phyloP scores from a whole-genome alignment of 37 sponge, comb jelly and placozoan genomes.

The Chondrosia reniformis region DNA sequence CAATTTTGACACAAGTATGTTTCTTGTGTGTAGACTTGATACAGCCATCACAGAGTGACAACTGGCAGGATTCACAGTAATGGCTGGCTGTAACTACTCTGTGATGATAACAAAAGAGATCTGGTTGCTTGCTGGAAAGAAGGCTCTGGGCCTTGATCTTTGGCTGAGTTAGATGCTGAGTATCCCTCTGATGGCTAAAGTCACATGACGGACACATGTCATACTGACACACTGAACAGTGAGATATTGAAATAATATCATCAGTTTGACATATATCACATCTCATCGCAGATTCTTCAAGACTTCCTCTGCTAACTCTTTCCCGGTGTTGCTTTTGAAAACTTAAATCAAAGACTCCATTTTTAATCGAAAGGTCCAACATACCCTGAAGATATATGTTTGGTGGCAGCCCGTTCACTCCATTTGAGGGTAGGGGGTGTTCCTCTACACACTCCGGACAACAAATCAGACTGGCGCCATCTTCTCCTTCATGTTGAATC shows the following conservation, averaged over 20 bases:
- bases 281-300: background rate
- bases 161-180: slow-evolving; percentile 37
- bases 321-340: background rate
- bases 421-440: slow-evolving; percentile 24
- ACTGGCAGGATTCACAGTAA: slow-evolving; percentile 55
- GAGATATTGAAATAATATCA: no score
- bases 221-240: slow-evolving; percentile 29
- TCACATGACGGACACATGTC: slow-evolving; percentile 58
- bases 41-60: slow-evolving; percentile 48
- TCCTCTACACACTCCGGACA: slow-evolving; percentile 59
- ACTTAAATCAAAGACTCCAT: background rate
- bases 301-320: background rate
- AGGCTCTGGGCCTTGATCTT: background rate
- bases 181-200: slow-evolving; percentile 46
- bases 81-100: slow-evolving; percentile 4
- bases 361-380: slow-evolving; percentile 10
- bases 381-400: slow-evolving; percentile 53
- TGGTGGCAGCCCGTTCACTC: slow-evolving; percentile 52
- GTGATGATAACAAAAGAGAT: slow-evolving; percentile 28
- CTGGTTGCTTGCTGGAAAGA: background rate
- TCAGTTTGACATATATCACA: no score
- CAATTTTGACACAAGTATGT: slow-evolving; percentile 30
- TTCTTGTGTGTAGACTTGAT: slow-evolving; percentile 14
- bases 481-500: slow-evolving; percentile 7
- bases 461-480: slow-evolving; percentile 4